These are phyloP conservation scores for Siphonodentalium dalli DNA, from an alignment of 2,888 invertebrate genomes.

Conservation along the genomic window DNA sequence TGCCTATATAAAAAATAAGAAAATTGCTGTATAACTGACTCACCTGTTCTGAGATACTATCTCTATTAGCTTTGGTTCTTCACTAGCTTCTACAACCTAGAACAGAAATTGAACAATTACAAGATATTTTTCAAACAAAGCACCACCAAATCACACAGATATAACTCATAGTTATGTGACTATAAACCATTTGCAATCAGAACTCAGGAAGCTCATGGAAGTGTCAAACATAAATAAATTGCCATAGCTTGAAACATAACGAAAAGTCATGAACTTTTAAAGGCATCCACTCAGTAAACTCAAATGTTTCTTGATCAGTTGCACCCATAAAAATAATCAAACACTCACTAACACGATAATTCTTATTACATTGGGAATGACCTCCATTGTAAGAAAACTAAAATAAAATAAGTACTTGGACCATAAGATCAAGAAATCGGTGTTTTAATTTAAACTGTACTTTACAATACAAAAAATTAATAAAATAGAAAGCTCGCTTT, in stretches of 20 bases:
- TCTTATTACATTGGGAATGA: no score
- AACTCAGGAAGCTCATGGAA: not conserved
- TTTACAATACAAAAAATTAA: no score
- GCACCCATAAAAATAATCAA: no score
- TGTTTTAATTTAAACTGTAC: no score
- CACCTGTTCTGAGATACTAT: slow-evolving; percentile 69
- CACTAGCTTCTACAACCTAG: slow-evolving; percentile 55
- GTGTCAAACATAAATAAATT: not conserved
- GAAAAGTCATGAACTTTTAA: no score
- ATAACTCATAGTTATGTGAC: not conserved
- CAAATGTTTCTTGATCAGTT: no score
- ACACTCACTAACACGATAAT: no score
- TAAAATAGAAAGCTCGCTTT: no score
- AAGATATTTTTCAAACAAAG: not conserved
- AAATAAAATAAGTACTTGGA: no score
- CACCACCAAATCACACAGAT: not conserved
- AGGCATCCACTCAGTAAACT: no score
- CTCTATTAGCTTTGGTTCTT: slow-evolving; percentile 76
- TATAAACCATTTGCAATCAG: not conserved
- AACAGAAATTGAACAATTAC: slow-evolving; percentile 13
- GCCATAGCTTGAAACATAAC: not conserved
- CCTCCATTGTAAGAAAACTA: no score
- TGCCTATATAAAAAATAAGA: not conserved
- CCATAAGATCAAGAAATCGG: no score
- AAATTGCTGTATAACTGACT: not conserved